A percentile compares a stretch with the other conserved stretches of the same genome.
Conservation (phyloP, 2,113 vertebrate species). For the Eclectus roratus region DNA sequence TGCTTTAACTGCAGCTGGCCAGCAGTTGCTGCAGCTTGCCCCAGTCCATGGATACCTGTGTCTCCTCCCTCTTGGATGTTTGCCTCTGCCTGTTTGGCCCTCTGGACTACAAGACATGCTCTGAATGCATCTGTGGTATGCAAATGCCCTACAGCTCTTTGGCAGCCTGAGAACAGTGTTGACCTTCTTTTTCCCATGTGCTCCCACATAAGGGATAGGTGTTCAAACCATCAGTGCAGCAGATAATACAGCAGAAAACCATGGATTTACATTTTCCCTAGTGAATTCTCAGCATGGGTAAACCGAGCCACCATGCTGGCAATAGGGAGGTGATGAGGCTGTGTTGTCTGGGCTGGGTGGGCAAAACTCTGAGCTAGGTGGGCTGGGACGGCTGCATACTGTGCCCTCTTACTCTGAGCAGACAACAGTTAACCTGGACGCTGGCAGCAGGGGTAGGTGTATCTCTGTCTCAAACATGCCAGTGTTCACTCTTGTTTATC, state of each 20-base stretch:
- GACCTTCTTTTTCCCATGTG: not conserved
- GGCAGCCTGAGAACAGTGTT: not conserved
- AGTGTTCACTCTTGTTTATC: not conserved
- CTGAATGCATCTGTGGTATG: not conserved
- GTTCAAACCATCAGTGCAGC: not conserved
- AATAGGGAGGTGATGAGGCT: not conserved
- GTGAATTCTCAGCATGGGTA: not conserved
- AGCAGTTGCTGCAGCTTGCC: not conserved
- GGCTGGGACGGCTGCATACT: not conserved
- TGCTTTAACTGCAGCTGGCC: not conserved
- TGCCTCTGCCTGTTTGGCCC: not conserved
- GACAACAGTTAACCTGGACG: not conserved
- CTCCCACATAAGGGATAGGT: fast-evolving
- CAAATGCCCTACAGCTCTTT: not conserved
- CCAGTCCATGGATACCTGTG: fast-evolving
- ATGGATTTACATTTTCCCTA: not conserved
- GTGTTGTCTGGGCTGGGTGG: not conserved
- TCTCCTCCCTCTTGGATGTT: not conserved
- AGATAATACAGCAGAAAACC: not conserved
- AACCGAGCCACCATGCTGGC: not conserved
- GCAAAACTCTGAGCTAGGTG: not conserved
- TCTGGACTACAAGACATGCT: not conserved
- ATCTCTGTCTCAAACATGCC: not conserved
- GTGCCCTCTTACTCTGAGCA: not conserved
- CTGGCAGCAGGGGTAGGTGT: not conserved